A percentile compares a stretch with the other conserved stretches of the same genome.
Evolutionary conservation across 2,888 invertebrate species (phyloP).

Genomic region (Lydus trimaculatus): DNA sequence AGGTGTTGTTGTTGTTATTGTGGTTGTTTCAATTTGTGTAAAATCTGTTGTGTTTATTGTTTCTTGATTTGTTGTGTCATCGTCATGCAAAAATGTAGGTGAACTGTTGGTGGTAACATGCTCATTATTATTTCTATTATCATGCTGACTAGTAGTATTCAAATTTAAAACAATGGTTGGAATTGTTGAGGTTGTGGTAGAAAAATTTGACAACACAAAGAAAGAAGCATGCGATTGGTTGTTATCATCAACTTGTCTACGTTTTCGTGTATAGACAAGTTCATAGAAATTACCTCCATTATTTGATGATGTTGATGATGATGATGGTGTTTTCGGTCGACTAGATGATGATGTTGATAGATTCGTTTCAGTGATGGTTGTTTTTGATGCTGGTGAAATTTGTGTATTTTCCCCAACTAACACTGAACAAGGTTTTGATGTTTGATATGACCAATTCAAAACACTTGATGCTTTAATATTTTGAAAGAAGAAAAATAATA

Average conservation of each 20-base stretch:
- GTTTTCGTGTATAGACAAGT: slow-evolving; percentile 68
- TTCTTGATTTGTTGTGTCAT: slow-evolving; percentile 42
- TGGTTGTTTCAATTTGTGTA: slow-evolving; percentile 13
- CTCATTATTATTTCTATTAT: slow-evolving; percentile 47
- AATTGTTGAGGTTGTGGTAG: slow-evolving; percentile 25
- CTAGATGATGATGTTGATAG: slow-evolving; percentile 74
- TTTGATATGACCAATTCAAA: slow-evolving; percentile 85
- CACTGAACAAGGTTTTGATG: slow-evolving; percentile 83
- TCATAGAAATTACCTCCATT: slow-evolving; percentile 63
- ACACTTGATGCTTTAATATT: slow-evolving; percentile 76
- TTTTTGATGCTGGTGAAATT: slow-evolving; percentile 72
- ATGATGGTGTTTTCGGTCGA: slow-evolving; percentile 67
- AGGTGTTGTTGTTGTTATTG: slow-evolving; percentile 9
- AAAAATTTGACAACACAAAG: slow-evolving; percentile 45
- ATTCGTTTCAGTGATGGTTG: slow-evolving; percentile 72
- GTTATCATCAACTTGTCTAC: slow-evolving; percentile 66
- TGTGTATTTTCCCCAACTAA: slow-evolving; percentile 81
- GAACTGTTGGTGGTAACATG: slow-evolving; percentile 50
- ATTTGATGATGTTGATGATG: slow-evolving; percentile 63
- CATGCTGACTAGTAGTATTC: slow-evolving; percentile 51
- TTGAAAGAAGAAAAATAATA: too few species aligned
- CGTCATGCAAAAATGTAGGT: slow-evolving; percentile 54
- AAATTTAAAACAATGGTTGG: slow-evolving; percentile 34
- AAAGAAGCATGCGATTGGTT: slow-evolving; percentile 56
- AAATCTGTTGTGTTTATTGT: slow-evolving; percentile 31